Evolutionary conservation across 2,888 invertebrate genomes (phyloP).

Genomic region (Eilema griseolum): DNA sequence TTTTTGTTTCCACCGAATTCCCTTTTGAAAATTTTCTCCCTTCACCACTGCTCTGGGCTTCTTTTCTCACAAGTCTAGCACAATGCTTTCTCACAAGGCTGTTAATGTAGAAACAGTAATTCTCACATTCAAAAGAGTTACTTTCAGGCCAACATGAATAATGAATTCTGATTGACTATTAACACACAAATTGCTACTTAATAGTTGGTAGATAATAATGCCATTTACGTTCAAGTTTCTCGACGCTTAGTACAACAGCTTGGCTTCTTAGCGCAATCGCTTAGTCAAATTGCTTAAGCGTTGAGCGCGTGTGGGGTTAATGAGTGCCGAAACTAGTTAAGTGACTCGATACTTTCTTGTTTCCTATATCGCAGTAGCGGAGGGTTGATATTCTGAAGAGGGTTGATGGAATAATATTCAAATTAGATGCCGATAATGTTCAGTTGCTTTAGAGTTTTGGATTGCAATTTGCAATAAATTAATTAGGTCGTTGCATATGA

Average conservation of each 20-base stretch:
- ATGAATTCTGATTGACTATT: too few relatives aligned
- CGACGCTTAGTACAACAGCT: background rate
- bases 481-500: too few relatives aligned
- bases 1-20: too few relatives aligned
- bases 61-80: too few relatives aligned
- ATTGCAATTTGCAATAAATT: too few relatives aligned
- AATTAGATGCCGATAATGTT: background rate
- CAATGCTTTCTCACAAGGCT: too few relatives aligned
- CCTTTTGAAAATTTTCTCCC: too few relatives aligned
- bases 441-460: background rate
- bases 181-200: too few relatives aligned
- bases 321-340: background rate
- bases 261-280: background rate
- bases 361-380: background rate
- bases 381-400: slow-evolving; percentile 1
- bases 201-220: background rate
- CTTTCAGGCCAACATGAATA: too few relatives aligned
- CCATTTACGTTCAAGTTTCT: background rate
- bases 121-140: too few relatives aligned
- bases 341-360: background rate
- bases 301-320: background rate
- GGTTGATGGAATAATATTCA: background rate
- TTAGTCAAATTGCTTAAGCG: background rate
- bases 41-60: too few relatives aligned
- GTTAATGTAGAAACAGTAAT: too few relatives aligned